A percentile compares a stretch with the other conserved stretches of the same genome.
phyloP scores from a whole-genome alignment of 2,888 invertebrate genomes.

The Yponomeuta evonymella region DNA sequence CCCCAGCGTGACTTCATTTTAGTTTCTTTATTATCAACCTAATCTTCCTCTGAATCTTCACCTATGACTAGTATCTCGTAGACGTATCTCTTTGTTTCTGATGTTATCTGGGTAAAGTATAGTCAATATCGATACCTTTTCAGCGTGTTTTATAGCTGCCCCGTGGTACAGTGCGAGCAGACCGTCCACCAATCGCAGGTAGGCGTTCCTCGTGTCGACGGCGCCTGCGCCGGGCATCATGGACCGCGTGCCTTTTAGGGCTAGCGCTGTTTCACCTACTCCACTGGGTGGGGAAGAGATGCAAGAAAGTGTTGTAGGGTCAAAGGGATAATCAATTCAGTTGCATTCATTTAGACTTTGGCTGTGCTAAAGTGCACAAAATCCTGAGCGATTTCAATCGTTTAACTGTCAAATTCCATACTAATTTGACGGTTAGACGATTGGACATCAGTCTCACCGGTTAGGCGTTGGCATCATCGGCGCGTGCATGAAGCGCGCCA shows the following conservation, averaged over 20 bases:
- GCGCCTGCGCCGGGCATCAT: conserved; percentile 68
- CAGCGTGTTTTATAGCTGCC: conserved; percentile 80
- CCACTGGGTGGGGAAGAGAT: conserved; percentile 31
- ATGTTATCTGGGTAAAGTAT: not conserved
- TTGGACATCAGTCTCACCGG: conserved; percentile 37
- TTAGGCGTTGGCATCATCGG: conserved; percentile 50
- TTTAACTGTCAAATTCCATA: too few relatives aligned
- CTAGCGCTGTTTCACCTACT: conserved; percentile 57
- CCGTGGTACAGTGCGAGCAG: conserved; percentile 80
- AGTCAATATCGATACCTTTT: conserved; percentile 45
- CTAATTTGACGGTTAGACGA: too few relatives aligned
- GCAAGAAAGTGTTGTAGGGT: not conserved
- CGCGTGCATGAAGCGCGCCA: conserved; percentile 68
- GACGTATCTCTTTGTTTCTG: too few relatives aligned
- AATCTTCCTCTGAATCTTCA: too few relatives aligned
- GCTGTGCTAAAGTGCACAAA: not conserved
- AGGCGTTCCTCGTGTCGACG: conserved; percentile 60
- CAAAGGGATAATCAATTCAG: not conserved
- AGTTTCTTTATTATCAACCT: too few relatives aligned
- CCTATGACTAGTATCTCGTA: too few relatives aligned
- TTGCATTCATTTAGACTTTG: not conserved
- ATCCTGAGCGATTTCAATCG: too few relatives aligned
- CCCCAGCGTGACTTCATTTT: too few relatives aligned
- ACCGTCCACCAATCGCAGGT: conserved; percentile 80
- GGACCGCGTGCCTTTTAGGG: conserved; percentile 57